Percentiles rank a stretch among this genome's conserved stretches.
These are phyloP conservation scores for Agrochola lychnidis DNA, from an alignment of 2,888 invertebrate genomes.

Conservation along the genomic window DNA sequence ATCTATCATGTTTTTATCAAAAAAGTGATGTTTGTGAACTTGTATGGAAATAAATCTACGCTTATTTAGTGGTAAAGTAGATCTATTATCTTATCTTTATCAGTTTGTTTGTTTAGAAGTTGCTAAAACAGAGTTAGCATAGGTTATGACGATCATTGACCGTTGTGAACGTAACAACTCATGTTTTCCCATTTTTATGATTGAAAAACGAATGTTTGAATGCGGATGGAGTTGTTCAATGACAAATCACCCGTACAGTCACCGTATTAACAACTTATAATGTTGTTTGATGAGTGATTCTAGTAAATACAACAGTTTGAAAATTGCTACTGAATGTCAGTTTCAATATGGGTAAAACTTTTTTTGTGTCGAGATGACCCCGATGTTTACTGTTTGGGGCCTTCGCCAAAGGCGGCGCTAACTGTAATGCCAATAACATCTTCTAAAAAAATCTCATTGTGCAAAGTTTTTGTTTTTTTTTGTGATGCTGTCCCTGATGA, in stretches of 20 bases:
- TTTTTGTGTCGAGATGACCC: constrained; percentile 70
- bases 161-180: constrained; percentile 70
- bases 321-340: constrained; percentile 57
- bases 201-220: constrained; percentile 72
- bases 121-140: constrained; percentile 75
- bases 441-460: constrained; percentile 2
- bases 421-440: constrained; percentile 63
- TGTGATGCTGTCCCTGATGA: neutral
- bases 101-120: constrained; percentile 75
- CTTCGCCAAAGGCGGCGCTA: constrained; percentile 65
- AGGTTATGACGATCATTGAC: constrained; percentile 83
- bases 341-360: constrained; percentile 41
- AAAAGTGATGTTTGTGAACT: constrained; percentile 87
- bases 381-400: constrained; percentile 71
- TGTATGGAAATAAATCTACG: constrained; percentile 83
- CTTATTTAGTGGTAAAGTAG: constrained; percentile 86
- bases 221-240: constrained; percentile 63
- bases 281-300: constrained; percentile 39
- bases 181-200: constrained; percentile 85
- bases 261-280: constrained; percentile 38
- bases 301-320: constrained; percentile 39
- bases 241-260: constrained; percentile 54
- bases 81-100: constrained; percentile 83
- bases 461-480: constrained; percentile 30
- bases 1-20: constrained; percentile 90